These are phyloP conservation scores for Griposia aprilina DNA, from an alignment of 2,888 invertebrate species.

Conservation along the genomic window DNA sequence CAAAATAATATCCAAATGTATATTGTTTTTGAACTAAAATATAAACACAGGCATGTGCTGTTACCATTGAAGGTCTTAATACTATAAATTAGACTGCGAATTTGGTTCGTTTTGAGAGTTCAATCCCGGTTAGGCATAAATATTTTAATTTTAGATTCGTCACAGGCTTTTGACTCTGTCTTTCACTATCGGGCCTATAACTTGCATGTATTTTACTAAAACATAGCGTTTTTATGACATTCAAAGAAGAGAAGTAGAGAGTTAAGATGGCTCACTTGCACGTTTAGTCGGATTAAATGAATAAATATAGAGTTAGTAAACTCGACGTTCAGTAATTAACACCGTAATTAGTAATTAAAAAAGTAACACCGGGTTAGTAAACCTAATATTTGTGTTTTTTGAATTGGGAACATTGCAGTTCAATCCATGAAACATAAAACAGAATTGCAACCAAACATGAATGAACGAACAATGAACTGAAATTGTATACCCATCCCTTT, in stretches of 20 bases:
- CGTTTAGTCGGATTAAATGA: too few species aligned
- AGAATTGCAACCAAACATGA: too few species aligned
- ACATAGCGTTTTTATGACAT: background rate
- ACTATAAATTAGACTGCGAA: background rate
- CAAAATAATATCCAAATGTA: constrained; percentile 27
- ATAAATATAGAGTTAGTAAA: too few species aligned
- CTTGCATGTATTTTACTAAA: background rate
- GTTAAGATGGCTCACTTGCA: too few species aligned
- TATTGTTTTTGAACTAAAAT: constrained; percentile 34
- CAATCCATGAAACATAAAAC: too few species aligned
- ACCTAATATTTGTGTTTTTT: too few species aligned
- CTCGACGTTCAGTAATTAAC: too few species aligned
- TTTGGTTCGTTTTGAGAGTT: background rate
- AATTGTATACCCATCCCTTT: too few species aligned
- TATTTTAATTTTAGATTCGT: background rate
- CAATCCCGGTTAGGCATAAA: background rate
- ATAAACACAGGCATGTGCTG: constrained; percentile 36
- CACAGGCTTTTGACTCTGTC: constrained; percentile 14
- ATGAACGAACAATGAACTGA: too few species aligned
- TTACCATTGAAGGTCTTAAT: constrained; percentile 20
- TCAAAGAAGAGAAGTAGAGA: background rate
- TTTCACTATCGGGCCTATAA: background rate
- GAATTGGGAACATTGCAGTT: too few species aligned
- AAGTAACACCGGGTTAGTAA: too few species aligned
- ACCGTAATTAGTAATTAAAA: too few species aligned